Evolutionary conservation across 1,140 invertebrate species (phyloP).

Genomic region (Saxidomus purpurata): DNA sequence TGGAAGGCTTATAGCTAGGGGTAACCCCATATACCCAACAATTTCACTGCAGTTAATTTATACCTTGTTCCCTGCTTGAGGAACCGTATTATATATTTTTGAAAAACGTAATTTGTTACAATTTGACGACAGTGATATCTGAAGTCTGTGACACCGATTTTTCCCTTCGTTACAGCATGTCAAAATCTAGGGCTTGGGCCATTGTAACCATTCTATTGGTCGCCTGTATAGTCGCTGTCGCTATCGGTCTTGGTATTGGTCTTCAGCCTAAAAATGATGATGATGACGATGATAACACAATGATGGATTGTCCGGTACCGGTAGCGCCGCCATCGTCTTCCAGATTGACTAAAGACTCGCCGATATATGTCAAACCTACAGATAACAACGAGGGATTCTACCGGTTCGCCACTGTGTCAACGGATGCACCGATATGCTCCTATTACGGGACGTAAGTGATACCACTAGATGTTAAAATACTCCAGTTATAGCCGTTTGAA

Average conservation of each 20-base stretch:
- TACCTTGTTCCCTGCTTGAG: too few relatives aligned
- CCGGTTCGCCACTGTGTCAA: conserved; percentile 31
- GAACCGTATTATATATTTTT: too few relatives aligned
- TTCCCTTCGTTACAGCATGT: conserved; percentile 34
- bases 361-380: conserved; percentile 22
- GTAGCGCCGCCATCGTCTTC: conserved; percentile 16
- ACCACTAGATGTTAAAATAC: too few relatives aligned
- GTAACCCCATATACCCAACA: too few relatives aligned
- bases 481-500: too few relatives aligned
- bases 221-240: conserved; percentile 34
- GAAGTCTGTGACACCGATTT: too few relatives aligned
- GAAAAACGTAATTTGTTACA: too few relatives aligned
- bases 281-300: background rate
- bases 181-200: conserved; percentile 29
- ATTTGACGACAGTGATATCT: too few relatives aligned
- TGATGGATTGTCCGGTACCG: background rate
- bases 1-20: too few relatives aligned
- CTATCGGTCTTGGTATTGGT: conserved; percentile 33
- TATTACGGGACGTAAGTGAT: conserved; percentile 39
- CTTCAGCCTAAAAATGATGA: background rate
- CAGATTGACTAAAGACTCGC: conserved; percentile 26
- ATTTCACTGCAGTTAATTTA: too few relatives aligned
- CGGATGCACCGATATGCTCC: conserved; percentile 33
- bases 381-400: conserved; percentile 36
- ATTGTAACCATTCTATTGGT: conserved; percentile 26